A percentile compares a stretch with the other conserved stretches of the same genome.
Evolutionary conservation across 1,140 invertebrate genomes (phyloP).

Genomic region (Lepeophtheirus salmonis): DNA sequence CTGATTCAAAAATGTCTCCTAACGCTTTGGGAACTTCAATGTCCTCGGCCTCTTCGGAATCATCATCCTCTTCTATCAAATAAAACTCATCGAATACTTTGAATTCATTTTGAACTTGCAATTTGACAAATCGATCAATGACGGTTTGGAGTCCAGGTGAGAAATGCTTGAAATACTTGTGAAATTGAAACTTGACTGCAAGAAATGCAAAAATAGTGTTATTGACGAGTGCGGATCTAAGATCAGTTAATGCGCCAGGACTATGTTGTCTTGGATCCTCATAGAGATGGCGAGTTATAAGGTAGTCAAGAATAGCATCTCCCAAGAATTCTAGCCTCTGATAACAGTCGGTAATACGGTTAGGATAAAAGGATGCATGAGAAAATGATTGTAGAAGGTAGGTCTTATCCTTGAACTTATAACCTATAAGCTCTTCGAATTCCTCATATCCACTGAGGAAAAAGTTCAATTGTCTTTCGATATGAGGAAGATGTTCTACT

Average conservation of each 20-base stretch:
- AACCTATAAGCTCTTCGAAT: conserved; percentile 44
- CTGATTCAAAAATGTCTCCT: conserved; percentile 96
- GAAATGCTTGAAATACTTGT: conserved; percentile 81
- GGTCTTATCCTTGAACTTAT: conserved; percentile 62
- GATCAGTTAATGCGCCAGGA: conserved; percentile 85
- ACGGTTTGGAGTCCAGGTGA: conserved; percentile 79
- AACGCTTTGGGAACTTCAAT: conserved; percentile 96
- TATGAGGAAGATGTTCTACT: no score
- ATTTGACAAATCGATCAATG: conserved; percentile 76
- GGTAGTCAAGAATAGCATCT: conserved; percentile 87
- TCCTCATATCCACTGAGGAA: conserved; percentile 16
- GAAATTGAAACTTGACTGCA: conserved; percentile 85
- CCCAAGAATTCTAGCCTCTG: conserved; percentile 92
- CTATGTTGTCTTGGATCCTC: conserved; percentile 79
- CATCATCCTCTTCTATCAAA: conserved; percentile 12
- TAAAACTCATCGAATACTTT: conserved; percentile 26
- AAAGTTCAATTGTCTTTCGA: background rate
- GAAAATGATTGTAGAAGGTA: conserved; percentile 85
- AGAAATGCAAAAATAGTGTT: conserved; percentile 97
- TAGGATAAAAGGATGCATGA: conserved; percentile 84
- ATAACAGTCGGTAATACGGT: conserved; percentile 90
- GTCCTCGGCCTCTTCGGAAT: conserved; percentile 74
- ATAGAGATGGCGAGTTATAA: conserved; percentile 88
- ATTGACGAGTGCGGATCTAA: conserved; percentile 91
- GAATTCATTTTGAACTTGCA: conserved; percentile 82